These are phyloP conservation scores for Hyla sarda DNA, from an alignment of 2,113 vertebrate species.

Conservation along the genomic window DNA sequence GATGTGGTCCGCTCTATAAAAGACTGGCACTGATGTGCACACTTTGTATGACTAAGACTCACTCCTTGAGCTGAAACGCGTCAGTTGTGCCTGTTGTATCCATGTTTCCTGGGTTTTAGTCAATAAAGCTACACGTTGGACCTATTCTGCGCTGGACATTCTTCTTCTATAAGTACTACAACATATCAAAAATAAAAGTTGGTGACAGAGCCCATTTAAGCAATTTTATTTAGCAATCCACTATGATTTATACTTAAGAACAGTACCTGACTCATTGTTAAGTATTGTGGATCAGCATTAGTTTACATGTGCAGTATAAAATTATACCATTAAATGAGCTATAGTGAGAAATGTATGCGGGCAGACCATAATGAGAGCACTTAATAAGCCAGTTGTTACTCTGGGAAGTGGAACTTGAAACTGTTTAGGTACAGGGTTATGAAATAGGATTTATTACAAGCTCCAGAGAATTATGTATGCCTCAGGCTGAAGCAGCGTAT, in stretches of 20 bases:
- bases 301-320: not conserved
- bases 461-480: constrained; percentile 44
- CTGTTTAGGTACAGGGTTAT: constrained; percentile 36
- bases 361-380: not conserved
- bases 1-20: no score
- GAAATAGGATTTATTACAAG: constrained; percentile 47
- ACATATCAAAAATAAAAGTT: no score
- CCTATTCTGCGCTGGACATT: no score
- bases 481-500: constrained; percentile 31
- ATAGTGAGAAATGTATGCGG: not conserved
- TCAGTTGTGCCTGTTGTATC: no score
- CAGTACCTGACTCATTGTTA: not conserved
- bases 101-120: no score
- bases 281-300: not conserved
- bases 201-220: no score
- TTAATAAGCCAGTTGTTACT: constrained; percentile 13
- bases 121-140: no score
- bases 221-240: not conserved
- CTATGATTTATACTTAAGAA: not conserved
- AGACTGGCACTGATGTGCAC: no score
- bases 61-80: no score
- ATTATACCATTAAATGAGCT: not conserved
- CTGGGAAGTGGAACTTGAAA: constrained; percentile 26
- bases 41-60: no score
- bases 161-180: no score